phyloP scores from a whole-genome alignment of 2,113 vertebrate genomes.

The Microcebus ravelobensis region DNA sequence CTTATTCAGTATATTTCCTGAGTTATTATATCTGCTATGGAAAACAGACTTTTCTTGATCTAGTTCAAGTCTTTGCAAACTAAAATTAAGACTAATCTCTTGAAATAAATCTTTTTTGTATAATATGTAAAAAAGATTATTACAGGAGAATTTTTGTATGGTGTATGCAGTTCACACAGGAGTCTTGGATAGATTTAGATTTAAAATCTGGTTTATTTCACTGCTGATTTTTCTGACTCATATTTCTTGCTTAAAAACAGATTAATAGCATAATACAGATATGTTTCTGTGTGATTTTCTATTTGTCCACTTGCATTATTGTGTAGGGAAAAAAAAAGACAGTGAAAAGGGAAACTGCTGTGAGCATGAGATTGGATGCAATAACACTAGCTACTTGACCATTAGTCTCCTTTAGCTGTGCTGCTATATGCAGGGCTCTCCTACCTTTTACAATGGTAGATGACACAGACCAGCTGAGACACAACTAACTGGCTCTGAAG shows the following conservation, averaged over 20 bases:
- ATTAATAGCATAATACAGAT: not conserved
- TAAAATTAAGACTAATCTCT: not conserved
- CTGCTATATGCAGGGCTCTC: not conserved
- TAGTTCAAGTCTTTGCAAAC: not conserved
- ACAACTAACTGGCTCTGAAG: fast-evolving
- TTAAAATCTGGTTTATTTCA: slow-evolving; percentile 40
- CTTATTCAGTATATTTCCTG: not conserved
- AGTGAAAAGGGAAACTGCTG: not conserved
- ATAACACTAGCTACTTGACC: not conserved
- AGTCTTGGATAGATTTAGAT: not conserved
- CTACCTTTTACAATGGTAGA: not conserved
- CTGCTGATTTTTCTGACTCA: not conserved
- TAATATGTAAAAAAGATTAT: not conserved
- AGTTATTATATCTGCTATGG: not conserved
- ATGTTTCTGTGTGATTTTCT: not conserved
- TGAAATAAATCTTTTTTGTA: not conserved
- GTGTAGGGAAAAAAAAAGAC: not conserved
- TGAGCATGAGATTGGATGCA: not conserved
- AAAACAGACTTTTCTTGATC: slow-evolving; percentile 30
- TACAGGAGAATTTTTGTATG: slow-evolving; percentile 31
- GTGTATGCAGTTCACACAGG: not conserved
- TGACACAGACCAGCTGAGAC: fast-evolving
- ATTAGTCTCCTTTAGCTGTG: not conserved
- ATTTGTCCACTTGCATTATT: not conserved
- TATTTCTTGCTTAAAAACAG: not conserved